Percentiles rank a stretch among this genome's conserved stretches.
phyloP scores from a whole-genome alignment of 2,797 vertebrate species.

The Artibeus jamaicensis region DNA sequence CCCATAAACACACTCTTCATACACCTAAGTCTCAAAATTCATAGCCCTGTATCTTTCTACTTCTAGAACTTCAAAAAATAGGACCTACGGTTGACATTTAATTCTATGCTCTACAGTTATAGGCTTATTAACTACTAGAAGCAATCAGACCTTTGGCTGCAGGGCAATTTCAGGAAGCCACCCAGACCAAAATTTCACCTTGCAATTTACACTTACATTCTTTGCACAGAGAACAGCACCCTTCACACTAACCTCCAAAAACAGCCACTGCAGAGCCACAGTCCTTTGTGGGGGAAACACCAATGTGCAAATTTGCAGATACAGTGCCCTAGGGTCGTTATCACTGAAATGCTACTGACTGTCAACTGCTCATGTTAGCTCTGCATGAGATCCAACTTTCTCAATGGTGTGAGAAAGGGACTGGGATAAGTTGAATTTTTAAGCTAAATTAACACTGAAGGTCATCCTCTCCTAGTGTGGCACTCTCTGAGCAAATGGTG shows the following conservation, averaged over 20 bases:
- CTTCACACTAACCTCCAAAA: not conserved
- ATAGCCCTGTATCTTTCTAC: not conserved
- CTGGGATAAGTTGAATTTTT: not conserved
- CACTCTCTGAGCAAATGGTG: not conserved
- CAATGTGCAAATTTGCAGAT: not conserved
- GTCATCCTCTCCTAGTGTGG: not conserved
- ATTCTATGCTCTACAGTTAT: not conserved
- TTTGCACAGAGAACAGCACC: not conserved
- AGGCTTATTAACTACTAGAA: not conserved
- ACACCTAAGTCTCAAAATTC: constrained; percentile 5
- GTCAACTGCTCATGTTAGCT: not conserved
- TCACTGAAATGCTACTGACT: not conserved
- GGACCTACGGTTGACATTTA: not conserved
- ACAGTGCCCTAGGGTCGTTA: not conserved
- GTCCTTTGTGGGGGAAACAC: not conserved
- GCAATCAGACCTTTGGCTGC: not conserved
- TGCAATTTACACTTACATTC: not conserved
- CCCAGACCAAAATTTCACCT: not conserved
- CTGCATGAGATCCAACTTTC: not conserved
- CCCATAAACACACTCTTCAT: not conserved
- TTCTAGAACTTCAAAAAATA: not conserved
- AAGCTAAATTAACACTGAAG: not conserved
- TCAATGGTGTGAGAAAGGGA: not conserved
- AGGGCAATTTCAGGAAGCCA: not conserved
- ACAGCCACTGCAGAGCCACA: not conserved